Base-by-base conservation (phyloP, 2,113 vertebrate species). In the Carollia perspicillata region DNA sequence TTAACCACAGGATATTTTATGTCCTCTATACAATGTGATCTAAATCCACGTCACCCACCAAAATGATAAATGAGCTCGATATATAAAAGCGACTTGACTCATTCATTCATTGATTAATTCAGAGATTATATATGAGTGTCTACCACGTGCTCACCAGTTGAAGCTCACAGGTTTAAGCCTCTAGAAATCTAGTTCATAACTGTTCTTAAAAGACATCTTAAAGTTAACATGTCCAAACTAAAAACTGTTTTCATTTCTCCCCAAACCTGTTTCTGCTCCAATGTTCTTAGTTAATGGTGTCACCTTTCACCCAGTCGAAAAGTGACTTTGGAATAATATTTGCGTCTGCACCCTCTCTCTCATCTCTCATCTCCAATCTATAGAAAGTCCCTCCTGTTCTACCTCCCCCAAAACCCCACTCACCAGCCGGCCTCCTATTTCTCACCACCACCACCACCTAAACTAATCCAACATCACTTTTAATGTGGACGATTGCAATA, bases 21-120 rank as follows among this genome's bases (percentile, higher is more conserved):
- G 37, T 18, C 30, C 23, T 49, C 13, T 51, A 49, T 68, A 51
- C 33, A 92, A 94, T 77, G 86, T 44, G 42, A 91, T 81, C 71
- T 93, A 63, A 88, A 86, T 81, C 42, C 30, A 95, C 26, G 16
- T 40, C 69, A 92, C 40, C 51, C 60, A 93, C 42, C 77, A 94
- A 71, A 17, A 30, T 93, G 77, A 95, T 66, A 93, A 95, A 97
- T 81, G 6, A 55, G 65, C 74, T 87, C 81, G 58, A 95, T 47
- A 60, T 80, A 74, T 58, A 88, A 71, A 95, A 11, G 37, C 87
- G 78, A 79, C 74, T 96, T 94, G 79, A 68, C 26, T 58, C 28
- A 44, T 17, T 40, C 22, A 33, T 65, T 87, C 33, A 10, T 20
- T 80, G 28, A 86, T 35, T 90, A 40, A 90, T 78, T 86, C 20